Percentiles rank a stretch among this genome's conserved stretches.
Conservation (phyloP, 2,888 invertebrate species). For the Adela reaumurella region DNA sequence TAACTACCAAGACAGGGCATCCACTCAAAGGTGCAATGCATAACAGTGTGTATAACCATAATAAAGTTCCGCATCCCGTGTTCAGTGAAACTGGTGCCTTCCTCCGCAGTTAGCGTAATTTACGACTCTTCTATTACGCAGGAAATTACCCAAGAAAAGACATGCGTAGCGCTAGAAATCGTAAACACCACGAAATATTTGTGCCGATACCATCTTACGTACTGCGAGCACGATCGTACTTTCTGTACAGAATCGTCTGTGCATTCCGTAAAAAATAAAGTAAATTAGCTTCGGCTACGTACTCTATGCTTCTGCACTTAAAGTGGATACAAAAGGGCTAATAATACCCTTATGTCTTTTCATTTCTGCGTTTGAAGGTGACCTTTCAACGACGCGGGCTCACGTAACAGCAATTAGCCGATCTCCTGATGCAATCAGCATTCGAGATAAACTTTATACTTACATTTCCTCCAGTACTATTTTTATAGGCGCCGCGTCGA, state of each 20-base stretch:
- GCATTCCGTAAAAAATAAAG: too few relatives aligned
- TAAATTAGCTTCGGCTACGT: too few relatives aligned
- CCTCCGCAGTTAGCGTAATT: not conserved
- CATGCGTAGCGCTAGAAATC: not conserved
- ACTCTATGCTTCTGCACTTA: too few relatives aligned
- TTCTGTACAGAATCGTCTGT: too few relatives aligned
- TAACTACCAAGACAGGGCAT: too few relatives aligned
- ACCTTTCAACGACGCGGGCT: constrained; percentile 2
- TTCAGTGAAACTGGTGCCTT: too few relatives aligned
- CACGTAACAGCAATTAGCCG: constrained; percentile 10
- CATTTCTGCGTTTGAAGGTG: not conserved
- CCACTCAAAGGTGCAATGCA: too few relatives aligned
- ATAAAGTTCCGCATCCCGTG: too few relatives aligned
- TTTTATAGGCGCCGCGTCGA: not conserved
- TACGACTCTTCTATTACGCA: not conserved
- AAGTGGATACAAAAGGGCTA: too few relatives aligned
- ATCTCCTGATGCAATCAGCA: constrained; percentile 12
- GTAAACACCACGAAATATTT: not conserved
- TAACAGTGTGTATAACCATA: too few relatives aligned
- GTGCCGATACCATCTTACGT: not conserved
- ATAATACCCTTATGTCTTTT: not conserved
- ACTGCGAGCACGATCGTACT: too few relatives aligned
- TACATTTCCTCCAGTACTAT: not conserved
- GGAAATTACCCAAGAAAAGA: not conserved
- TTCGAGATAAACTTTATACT: not conserved